Conservation (phyloP, 2,113 vertebrate species). For the Etheostoma cragini region DNA sequence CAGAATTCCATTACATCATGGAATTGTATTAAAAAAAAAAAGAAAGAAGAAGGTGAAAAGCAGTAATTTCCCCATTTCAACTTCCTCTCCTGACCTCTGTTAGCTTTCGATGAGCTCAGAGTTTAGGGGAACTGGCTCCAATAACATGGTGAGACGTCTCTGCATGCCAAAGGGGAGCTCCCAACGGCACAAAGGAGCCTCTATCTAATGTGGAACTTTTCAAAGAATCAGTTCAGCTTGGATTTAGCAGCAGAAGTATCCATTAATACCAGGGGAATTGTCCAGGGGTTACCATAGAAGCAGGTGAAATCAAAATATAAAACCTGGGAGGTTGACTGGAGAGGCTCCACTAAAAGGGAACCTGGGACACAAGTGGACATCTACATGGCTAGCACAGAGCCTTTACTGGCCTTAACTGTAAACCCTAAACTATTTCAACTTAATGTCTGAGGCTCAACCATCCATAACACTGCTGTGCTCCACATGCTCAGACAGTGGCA, state of each 20-base stretch:
- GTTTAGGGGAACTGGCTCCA: constrained; percentile 66
- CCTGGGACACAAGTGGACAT: constrained; percentile 13
- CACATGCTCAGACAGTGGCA: constrained; percentile 33
- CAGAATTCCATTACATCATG: constrained; percentile 74
- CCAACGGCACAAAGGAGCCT: constrained; percentile 71
- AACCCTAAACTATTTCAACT: constrained; percentile 53
- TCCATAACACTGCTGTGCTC: constrained; percentile 35
- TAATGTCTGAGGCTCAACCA: constrained; percentile 46
- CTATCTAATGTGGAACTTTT: constrained; percentile 58
- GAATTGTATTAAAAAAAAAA: constrained; percentile 58
- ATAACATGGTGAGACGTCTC: constrained; percentile 66
- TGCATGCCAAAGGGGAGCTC: constrained; percentile 67
- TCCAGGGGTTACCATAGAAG: constrained; percentile 67
- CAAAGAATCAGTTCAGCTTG: constrained; percentile 65
- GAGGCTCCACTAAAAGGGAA: neutral
- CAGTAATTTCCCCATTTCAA: constrained; percentile 64
- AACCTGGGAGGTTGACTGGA: constrained; percentile 29
- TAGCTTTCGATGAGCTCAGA: constrained; percentile 70
- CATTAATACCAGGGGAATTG: constrained; percentile 44
- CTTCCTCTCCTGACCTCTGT: constrained; percentile 68
- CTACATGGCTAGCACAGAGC: constrained; percentile 13
- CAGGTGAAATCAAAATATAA: constrained; percentile 67
- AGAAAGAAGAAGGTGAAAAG: constrained; percentile 35
- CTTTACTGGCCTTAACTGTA: constrained; percentile 22
- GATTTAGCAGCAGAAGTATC: constrained; percentile 59